Evolutionary conservation across 2,888 invertebrate genomes (phyloP).

Genomic region (Hemithea aestivaria): DNA sequence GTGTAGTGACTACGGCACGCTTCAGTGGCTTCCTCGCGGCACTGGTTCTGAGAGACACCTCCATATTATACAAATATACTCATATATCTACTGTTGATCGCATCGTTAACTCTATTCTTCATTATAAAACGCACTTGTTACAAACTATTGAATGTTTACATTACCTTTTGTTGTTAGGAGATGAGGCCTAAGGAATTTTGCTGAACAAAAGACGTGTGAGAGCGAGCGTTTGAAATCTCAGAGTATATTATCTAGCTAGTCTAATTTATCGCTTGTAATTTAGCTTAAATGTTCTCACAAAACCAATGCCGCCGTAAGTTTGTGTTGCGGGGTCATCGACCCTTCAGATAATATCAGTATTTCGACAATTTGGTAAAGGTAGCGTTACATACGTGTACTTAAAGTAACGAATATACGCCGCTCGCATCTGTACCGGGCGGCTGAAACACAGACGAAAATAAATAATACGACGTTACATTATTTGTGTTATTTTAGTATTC

Average conservation of each 20-base stretch:
- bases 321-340: constrained; percentile 65
- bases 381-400: constrained; percentile 73
- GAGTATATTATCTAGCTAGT: constrained; percentile 29
- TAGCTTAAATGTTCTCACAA: constrained; percentile 46
- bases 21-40: constrained; percentile 67
- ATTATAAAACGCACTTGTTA: constrained; percentile 46
- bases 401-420: constrained; percentile 51
- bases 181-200: constrained; percentile 31
- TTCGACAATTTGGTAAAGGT: constrained; percentile 73
- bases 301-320: constrained; percentile 60
- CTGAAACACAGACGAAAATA: constrained; percentile 73
- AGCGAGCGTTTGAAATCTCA: constrained; percentile 22
- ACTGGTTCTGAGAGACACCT: constrained; percentile 53
- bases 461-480: constrained; percentile 73
- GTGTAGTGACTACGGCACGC: constrained; percentile 74
- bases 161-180: constrained; percentile 23
- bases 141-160: constrained; percentile 41
- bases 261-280: constrained; percentile 32
- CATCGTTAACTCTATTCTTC: constrained; percentile 42
- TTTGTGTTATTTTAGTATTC: constrained; percentile 48
- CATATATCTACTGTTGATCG: constrained; percentile 29
- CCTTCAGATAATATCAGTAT: constrained; percentile 74
- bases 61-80: constrained; percentile 25
- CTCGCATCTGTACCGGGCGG: constrained; percentile 65
- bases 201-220: constrained; percentile 20